Percentiles rank a stretch among this genome's conserved stretches.
These are phyloP conservation scores for Diachasmimorpha longicaudata DNA, from an alignment of 1,140 invertebrate species.

Conservation along the genomic window DNA sequence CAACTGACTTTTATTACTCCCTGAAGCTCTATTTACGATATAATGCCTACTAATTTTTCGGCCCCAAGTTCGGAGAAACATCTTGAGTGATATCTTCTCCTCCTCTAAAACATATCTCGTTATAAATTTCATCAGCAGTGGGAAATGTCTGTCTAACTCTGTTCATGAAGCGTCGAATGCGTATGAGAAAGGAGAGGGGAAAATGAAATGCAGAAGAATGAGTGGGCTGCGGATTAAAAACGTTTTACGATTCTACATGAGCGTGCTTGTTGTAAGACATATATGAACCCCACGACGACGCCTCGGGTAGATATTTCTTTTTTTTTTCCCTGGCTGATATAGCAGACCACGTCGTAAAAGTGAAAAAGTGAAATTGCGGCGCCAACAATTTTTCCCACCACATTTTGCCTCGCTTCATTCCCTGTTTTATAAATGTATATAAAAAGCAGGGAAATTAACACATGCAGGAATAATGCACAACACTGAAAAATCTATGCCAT, in stretches of 20 bases:
- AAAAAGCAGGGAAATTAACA: neutral
- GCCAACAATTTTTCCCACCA: neutral
- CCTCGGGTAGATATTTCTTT: neutral
- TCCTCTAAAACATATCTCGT: neutral
- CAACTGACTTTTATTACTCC: neutral
- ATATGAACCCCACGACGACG: neutral
- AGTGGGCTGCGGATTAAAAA: slow-evolving; percentile 18
- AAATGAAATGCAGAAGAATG: slow-evolving; percentile 21
- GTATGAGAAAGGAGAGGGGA: neutral
- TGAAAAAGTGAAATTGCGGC: slow-evolving; percentile 2
- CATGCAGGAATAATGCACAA: neutral
- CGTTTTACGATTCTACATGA: neutral
- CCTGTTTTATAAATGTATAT: neutral
- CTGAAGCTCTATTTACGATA: neutral
- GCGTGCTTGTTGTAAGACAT: neutral
- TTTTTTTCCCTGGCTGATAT: neutral
- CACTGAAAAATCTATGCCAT: neutral
- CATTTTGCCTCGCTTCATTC: neutral
- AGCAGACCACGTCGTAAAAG: neutral
- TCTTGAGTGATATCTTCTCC: neutral
- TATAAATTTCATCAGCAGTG: neutral
- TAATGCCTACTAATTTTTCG: slow-evolving; percentile 5
- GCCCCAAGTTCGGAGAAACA: neutral
- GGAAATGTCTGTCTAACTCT: neutral
- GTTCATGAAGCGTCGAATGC: neutral